Evolutionary conservation across 2,888 invertebrate species (phyloP).

Genomic region (Callyntrura guangdongensis): DNA sequence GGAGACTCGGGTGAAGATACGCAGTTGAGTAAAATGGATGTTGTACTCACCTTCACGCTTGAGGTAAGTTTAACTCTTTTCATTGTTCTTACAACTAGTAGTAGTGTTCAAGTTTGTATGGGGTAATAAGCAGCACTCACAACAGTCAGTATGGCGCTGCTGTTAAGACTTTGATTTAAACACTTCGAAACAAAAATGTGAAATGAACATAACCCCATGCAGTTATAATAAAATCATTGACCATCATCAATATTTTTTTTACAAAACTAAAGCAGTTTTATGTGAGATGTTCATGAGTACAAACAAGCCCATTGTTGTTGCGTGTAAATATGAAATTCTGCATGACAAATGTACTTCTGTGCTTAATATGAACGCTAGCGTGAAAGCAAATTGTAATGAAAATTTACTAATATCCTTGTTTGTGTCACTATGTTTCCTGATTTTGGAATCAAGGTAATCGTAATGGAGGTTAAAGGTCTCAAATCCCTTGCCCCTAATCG

Average conservation of each 20-base stretch:
- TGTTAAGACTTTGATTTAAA: neutral
- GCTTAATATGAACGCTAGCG: too few species aligned
- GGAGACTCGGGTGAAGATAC: slow-evolving; percentile 98
- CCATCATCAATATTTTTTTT: neutral
- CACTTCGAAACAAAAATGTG: slow-evolving; percentile 9
- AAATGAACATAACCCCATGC: neutral
- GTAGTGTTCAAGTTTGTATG: neutral
- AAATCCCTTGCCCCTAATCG: slow-evolving; percentile 98
- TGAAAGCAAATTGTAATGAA: too few species aligned
- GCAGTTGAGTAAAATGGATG: slow-evolving; percentile 98
- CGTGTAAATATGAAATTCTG: too few species aligned
- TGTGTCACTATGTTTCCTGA: neutral
- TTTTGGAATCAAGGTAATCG: slow-evolving; percentile 91
- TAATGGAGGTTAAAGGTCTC: slow-evolving; percentile 99
- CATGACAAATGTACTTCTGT: too few species aligned
- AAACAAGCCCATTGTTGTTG: too few species aligned
- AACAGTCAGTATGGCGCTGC: too few species aligned
- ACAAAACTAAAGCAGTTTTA: too few species aligned
- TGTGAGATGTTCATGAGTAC: too few species aligned
- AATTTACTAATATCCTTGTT: too few species aligned
- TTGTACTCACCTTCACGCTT: slow-evolving; percentile 97
- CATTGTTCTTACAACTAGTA: slow-evolving; percentile 21
- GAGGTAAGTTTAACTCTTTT: slow-evolving; percentile 90
- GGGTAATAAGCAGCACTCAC: neutral
- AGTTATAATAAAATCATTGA: neutral